Conservation (phyloP, 2,888 invertebrate species). For the Camptogramma bilineatum region DNA sequence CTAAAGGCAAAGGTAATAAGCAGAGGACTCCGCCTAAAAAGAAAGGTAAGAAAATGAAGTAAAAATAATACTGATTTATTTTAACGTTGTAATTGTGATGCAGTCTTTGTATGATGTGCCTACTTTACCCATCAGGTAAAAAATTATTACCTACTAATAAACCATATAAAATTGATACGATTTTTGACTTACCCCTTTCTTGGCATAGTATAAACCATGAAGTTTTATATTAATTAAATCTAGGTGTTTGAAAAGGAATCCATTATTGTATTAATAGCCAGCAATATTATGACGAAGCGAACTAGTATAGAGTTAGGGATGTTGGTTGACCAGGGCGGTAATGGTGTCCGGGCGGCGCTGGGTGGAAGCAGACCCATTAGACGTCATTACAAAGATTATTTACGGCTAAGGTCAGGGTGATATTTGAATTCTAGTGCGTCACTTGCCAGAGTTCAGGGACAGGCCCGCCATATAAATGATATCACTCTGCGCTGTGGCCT, state of each 20-base stretch:
- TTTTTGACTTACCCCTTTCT: slow-evolving; percentile 1
- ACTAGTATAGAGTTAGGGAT: slow-evolving; percentile 5
- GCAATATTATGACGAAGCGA: neutral
- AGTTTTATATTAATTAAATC: too few relatives aligned
- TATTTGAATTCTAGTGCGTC: slow-evolving; percentile 81
- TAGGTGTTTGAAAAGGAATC: too few relatives aligned
- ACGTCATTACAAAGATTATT: slow-evolving; percentile 67
- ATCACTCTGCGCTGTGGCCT: slow-evolving; percentile 75
- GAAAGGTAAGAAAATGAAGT: slow-evolving; percentile 67
- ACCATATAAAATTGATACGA: neutral
- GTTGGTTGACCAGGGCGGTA: slow-evolving; percentile 44
- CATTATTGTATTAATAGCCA: neutral
- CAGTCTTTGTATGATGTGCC: neutral
- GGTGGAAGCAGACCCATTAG: slow-evolving; percentile 54
- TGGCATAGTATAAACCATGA: neutral
- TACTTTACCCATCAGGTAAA: neutral
- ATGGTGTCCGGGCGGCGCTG: slow-evolving; percentile 45
- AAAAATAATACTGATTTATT: slow-evolving; percentile 36
- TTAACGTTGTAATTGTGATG: neutral
- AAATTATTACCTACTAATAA: neutral
- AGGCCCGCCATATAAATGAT: slow-evolving; percentile 79
- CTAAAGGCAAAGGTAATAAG: slow-evolving; percentile 49
- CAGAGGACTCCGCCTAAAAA: slow-evolving; percentile 56
- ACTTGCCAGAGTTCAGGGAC: slow-evolving; percentile 81
- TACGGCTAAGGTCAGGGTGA: slow-evolving; percentile 76